phyloP scores from a whole-genome alignment of 1,140 invertebrate species.

The Drosophila eugracilis region DNA sequence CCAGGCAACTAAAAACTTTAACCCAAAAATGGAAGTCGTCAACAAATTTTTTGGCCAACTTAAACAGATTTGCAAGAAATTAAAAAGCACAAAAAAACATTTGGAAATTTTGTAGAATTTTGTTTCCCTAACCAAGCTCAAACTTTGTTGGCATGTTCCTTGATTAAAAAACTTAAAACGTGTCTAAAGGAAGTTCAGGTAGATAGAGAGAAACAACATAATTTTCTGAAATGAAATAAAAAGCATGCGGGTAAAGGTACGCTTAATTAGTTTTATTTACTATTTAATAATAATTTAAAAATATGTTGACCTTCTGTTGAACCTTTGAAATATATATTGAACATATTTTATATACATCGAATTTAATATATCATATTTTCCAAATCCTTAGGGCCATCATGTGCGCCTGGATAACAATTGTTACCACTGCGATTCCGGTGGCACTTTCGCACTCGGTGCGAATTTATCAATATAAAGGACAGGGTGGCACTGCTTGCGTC shows the following conservation, averaged over 20 bases:
- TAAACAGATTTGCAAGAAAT: conserved; percentile 7
- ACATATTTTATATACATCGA: background rate
- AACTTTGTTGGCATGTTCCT: conserved; percentile 5
- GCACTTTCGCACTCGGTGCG: conserved; percentile 92
- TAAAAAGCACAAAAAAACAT: conserved; percentile 10
- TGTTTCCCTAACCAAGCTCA: background rate
- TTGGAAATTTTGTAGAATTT: background rate
- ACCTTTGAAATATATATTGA: background rate
- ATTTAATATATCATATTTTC: background rate
- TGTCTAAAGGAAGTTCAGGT: background rate
- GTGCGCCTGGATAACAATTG: conserved; percentile 92
- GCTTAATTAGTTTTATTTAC: too few relatives aligned
- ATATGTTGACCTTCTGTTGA: too few relatives aligned
- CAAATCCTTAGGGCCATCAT: conserved; percentile 88
- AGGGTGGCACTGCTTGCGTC: conserved; percentile 88
- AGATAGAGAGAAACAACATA: background rate
- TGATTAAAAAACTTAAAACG: conserved; percentile 19
- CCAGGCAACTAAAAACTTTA: background rate
- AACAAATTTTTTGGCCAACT: conserved; percentile 1
- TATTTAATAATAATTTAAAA: too few relatives aligned
- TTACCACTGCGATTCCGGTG: conserved; percentile 91
- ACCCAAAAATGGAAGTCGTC: background rate
- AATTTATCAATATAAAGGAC: conserved; percentile 87
- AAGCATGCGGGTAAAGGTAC: too few relatives aligned
- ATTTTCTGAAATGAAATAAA: too few relatives aligned